A percentile compares a stretch with the other conserved stretches of the same genome.
These are phyloP conservation scores for Actinemys pallida DNA, from an alignment of 2,113 vertebrate species.

Conservation along the genomic window DNA sequence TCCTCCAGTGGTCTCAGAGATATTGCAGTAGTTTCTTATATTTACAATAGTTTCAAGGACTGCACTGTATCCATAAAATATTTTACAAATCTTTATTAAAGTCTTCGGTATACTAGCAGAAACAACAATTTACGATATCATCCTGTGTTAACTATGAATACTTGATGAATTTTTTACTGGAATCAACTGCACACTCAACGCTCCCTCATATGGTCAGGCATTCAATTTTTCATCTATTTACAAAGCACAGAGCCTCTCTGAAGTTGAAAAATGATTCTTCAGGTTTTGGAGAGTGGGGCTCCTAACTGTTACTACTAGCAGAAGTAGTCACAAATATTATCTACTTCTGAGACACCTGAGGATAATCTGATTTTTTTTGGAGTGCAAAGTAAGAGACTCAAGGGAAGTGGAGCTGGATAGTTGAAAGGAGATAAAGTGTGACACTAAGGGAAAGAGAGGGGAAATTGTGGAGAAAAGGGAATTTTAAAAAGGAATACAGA, in stretches of 20 bases:
- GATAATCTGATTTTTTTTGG: not conserved
- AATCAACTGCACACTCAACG: not conserved
- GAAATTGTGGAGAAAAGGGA: not conserved
- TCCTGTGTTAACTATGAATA: not conserved
- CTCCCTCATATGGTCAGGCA: not conserved
- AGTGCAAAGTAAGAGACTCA: not conserved
- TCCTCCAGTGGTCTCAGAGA: not conserved
- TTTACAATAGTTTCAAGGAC: not conserved
- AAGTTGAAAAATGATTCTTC: not conserved
- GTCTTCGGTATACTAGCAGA: not conserved
- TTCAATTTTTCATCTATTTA: not conserved
- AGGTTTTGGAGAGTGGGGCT: not conserved
- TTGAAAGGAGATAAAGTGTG: accelerated
- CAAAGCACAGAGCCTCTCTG: not conserved
- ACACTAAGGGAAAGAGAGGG: not conserved
- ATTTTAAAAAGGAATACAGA: not conserved
- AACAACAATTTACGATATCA: not conserved
- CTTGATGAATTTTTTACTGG: not conserved
- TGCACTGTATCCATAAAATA: not conserved
- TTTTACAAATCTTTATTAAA: not conserved
- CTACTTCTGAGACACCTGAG: not conserved
- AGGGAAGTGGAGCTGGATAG: not conserved
- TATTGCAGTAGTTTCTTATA: not conserved
- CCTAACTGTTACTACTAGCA: not conserved
- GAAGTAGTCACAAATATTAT: not conserved